Conservation (phyloP, 2,113 vertebrate species). For the Antennarius striatus region DNA sequence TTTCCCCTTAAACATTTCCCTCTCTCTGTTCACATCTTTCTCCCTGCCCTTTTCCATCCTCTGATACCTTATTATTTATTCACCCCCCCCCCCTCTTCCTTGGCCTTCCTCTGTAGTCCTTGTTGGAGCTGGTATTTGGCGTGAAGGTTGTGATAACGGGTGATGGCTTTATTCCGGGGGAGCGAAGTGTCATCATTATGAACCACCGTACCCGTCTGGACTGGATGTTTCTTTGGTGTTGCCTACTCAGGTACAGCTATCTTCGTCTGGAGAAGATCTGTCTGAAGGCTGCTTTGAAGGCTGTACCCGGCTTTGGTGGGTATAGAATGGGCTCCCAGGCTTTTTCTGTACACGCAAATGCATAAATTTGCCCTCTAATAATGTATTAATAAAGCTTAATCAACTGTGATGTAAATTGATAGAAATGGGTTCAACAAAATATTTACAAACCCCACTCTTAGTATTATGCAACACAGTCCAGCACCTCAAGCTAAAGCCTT, state of each 20-base stretch:
- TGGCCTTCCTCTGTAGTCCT: slow-evolving; percentile 74
- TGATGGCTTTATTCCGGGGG: slow-evolving; percentile 94
- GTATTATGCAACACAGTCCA: background rate
- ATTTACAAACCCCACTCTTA: too few relatives aligned
- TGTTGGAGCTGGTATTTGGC: slow-evolving; percentile 93
- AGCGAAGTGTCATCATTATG: slow-evolving; percentile 98
- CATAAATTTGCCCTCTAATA: too few relatives aligned
- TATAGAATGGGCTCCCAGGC: background rate
- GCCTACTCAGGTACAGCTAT: slow-evolving; percentile 95
- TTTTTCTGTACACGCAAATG: too few relatives aligned
- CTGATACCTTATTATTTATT: background rate
- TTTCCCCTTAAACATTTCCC: slow-evolving; percentile 5
- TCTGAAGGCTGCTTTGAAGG: slow-evolving; percentile 94
- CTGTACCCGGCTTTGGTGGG: slow-evolving; percentile 94
- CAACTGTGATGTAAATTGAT: background rate
- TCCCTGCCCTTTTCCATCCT: background rate
- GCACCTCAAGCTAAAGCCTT: background rate
- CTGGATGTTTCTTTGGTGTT: slow-evolving; percentile 99
- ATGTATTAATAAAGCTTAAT: too few relatives aligned
- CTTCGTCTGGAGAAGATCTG: slow-evolving; percentile 97
- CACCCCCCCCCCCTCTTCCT: background rate
- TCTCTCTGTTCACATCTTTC: background rate
- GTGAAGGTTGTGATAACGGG: slow-evolving; percentile 96
- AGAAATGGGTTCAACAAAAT: background rate
- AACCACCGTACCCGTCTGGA: slow-evolving; percentile 98